Base-by-base conservation (phyloP, 1,140 invertebrate species). In the Lucilia cuprina region DNA sequence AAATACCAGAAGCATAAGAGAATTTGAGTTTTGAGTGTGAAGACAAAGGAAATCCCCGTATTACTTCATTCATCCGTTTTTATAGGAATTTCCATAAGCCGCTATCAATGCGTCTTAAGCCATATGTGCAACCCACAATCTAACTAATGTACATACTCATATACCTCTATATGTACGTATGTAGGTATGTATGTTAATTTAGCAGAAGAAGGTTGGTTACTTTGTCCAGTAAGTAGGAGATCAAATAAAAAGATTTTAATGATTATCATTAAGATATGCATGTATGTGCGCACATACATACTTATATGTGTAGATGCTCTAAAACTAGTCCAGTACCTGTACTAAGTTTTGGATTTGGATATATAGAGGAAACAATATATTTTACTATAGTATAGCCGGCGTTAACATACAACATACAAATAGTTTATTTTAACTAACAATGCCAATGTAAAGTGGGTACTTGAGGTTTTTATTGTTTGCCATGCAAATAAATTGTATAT, bases 401-500 rank as follows among this genome's bases (percentile, higher is more conserved):
- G 74, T 77, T 77, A 77, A 77, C 74, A 77, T 77, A 34, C 12
- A 41, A 77, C 35, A 35, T 12, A 77, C 13, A 77, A 77, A 30
- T 41, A 25, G 2, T 77, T 41, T 41, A 41, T 7, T 41, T 41
- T 41, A 3, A 10, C 41, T 41, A 77, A 77, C 74, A 77, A 77
- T 77, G 34, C 34, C 74, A 77, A 77, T 41, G 74, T 77, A 34
- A 77, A 77, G 74, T 77, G 74, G 74, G 74, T 77, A 77, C 74
- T 77, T 77, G 74, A 77, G 74, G 74, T 77, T 77, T 77, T 77
- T 77, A 77, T 77, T 77, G 74, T 77, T 77, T 77, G 74, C 74
- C 74, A 77, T 77, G 74, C 74, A 77, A 77, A 77, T 77, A 77
- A 77, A 77, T 77, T 30, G 34, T 30, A 21, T 30, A 30, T 12